Base-by-base conservation (phyloP, 2,888 invertebrate genomes). In the Deilephila porcellus region DNA sequence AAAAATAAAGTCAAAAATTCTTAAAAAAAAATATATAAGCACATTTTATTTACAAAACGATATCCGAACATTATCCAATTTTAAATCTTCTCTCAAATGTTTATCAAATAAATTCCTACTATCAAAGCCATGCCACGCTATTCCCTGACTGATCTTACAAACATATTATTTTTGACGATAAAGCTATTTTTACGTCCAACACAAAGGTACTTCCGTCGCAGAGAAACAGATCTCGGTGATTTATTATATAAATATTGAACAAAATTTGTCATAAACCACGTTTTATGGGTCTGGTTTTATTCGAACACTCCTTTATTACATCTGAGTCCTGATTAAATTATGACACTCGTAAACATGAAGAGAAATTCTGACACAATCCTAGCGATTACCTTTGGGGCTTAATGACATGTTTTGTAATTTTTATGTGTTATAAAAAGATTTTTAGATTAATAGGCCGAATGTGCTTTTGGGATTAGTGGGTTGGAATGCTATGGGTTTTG, bases 161-260 rank as follows among this genome's bases (percentile, higher is more conserved):
- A 83, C 79, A 81, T 77, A 77, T 81, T 81, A 82, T 80, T 84
- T 85, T 86, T 83, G 82, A 85, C 81, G 83, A 82, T 78, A 78
- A 75, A 82, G 80, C 80, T 85, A 86, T 85, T 85, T 85, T 83
- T 85, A 83, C 82, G 62, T 32, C 19, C 11, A 64, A 20, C 64
- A 67, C 67, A 67, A 67, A 67, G 67, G 52, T 52, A 89, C 88
- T 87, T 88, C 89, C 87, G 86, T 81, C 77, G 75, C 78, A 81
- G 79, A 85, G 86, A 89, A 90, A 86, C 90, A 89, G 89, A 90
- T 88, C 88, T 88, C 82, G 60, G 76, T 88, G 90, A 91, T 92
- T 91, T 91, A 92, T 85, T 83, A 84, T 81, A 85, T 85, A 90
- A 91, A 91, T 89, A 89, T 90, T 90, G 88, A 85, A 91, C 88